phyloP scores from a whole-genome alignment of 2,888 invertebrate species.

The Bellardia bayeri region DNA sequence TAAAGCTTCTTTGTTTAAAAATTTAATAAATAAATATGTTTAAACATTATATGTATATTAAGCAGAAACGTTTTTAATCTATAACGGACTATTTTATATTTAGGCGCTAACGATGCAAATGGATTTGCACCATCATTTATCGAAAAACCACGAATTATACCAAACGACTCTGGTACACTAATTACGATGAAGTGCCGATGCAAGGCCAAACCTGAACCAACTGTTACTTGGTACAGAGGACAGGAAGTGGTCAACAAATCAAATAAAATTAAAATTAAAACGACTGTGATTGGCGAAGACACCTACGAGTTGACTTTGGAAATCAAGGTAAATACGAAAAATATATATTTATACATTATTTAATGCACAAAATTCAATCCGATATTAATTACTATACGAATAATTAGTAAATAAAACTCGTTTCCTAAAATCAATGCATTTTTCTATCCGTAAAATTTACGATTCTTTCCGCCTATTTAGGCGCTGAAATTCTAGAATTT shows the following conservation, averaged over 20 bases:
- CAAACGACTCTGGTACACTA: conserved; percentile 97
- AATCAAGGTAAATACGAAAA: conserved; percentile 87
- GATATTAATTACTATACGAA: no score
- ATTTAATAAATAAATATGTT: neutral
- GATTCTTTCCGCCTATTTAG: no score
- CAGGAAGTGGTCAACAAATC: conserved; percentile 93
- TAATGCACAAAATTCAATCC: neutral
- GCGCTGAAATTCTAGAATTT: no score
- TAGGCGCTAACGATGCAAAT: conserved; percentile 94
- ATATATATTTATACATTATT: neutral
- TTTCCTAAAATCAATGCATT: no score
- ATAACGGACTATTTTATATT: conserved; percentile 2
- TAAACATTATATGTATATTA: neutral
- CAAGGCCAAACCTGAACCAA: conserved; percentile 97
- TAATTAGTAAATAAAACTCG: no score
- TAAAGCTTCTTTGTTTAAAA: conserved; percentile 8
- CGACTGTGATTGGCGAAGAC: conserved; percentile 91
- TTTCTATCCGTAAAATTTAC: no score
- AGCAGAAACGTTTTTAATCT: neutral
- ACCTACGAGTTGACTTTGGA: conserved; percentile 93
- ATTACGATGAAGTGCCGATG: conserved; percentile 99
- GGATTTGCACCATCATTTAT: conserved; percentile 98
- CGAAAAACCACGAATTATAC: conserved; percentile 99
- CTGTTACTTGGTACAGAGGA: conserved; percentile 97
- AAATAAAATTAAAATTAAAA: conserved; percentile 92